phyloP scores from a whole-genome alignment of 2,797 vertebrate genomes.

The Sarcoramphus papa region DNA sequence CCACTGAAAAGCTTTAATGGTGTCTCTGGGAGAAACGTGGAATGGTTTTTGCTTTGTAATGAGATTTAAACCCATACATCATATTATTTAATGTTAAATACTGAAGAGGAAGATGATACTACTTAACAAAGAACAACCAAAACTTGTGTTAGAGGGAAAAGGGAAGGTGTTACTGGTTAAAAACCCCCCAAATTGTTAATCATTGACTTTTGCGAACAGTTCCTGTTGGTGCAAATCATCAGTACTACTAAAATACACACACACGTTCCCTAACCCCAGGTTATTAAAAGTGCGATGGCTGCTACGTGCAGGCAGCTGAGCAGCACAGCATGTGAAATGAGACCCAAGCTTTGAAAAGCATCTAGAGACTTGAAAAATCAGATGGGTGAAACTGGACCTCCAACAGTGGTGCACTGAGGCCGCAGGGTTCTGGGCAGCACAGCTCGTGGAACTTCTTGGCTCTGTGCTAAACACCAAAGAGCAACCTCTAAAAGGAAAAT shows the following conservation, averaged over 20 bases:
- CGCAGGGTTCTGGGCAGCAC: not conserved
- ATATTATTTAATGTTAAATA: not conserved
- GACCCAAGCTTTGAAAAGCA: not conserved
- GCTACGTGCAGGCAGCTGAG: not conserved
- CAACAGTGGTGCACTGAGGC: accelerated
- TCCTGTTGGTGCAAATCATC: not conserved
- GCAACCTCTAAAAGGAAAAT: not conserved
- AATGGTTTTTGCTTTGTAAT: not conserved
- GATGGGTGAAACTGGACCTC: not conserved
- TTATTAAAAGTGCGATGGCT: not conserved
- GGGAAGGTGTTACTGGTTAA: not conserved
- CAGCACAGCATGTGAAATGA: not conserved
- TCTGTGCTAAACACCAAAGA: not conserved
- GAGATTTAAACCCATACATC: not conserved
- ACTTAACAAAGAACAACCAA: not conserved
- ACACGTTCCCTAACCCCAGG: not conserved
- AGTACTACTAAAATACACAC: not conserved
- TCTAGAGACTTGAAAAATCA: not conserved
- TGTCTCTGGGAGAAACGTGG: not conserved
- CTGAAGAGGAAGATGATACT: not conserved
- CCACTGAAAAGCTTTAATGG: not conserved
- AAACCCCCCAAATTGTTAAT: not conserved
- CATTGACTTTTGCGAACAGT: not conserved
- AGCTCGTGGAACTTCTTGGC: not conserved
- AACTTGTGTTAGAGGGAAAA: not conserved